A percentile compares a stretch with the other conserved stretches of the same genome.
These are phyloP conservation scores for Elanus axillaris DNA, from an alignment of 2,113 vertebrate genomes.

Conservation along the genomic window DNA sequence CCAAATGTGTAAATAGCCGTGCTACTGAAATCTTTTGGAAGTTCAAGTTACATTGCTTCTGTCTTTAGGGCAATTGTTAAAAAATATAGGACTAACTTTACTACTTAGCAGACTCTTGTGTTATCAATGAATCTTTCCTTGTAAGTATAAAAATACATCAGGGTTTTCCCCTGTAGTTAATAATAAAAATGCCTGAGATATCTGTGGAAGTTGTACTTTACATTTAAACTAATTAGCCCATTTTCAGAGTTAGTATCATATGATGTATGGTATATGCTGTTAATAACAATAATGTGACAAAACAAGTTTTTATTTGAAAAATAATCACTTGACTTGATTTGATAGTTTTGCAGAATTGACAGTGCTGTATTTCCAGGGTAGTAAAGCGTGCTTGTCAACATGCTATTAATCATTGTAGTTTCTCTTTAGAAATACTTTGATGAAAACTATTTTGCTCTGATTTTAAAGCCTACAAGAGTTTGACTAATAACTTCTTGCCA, in stretches of 20 bases:
- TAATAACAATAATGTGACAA: constrained; percentile 18
- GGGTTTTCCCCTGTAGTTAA: not conserved
- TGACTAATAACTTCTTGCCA: not conserved
- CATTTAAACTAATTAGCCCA: not conserved
- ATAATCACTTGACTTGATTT: not conserved
- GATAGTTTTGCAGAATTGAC: not conserved
- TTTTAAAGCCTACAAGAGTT: not conserved
- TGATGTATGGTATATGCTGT: not conserved
- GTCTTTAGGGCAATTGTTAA: not conserved
- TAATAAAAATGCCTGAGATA: constrained; percentile 26
- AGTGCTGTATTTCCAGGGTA: constrained; percentile 6
- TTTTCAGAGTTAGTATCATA: constrained; percentile 3
- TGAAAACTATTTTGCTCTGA: not conserved
- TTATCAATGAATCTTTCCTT: not conserved
- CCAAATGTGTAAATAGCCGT: constrained; percentile 25
- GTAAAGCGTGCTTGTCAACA: not conserved
- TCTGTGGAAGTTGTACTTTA: constrained; percentile 6
- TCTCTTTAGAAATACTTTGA: not conserved
- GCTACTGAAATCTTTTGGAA: not conserved
- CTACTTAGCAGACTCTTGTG: not conserved
- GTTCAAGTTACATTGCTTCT: not conserved
- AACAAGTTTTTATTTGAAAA: not conserved
- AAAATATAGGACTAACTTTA: not conserved
- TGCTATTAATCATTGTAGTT: not conserved
- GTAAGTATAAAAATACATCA: not conserved